Evolutionary conservation across 2,888 invertebrate species (phyloP).

Genomic region (Clistopyga incitator): DNA sequence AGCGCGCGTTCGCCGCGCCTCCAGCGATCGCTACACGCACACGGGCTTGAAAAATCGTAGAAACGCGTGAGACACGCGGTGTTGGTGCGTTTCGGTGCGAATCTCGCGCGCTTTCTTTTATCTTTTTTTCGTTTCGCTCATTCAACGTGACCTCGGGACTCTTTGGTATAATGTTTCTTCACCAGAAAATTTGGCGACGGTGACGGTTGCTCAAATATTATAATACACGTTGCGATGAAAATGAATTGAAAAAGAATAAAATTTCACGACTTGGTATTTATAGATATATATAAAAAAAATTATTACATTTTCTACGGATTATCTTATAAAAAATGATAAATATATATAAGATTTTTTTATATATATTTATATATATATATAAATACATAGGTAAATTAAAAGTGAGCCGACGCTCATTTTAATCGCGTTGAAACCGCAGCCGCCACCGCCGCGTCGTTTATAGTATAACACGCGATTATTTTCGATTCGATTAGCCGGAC

Average conservation of each 20-base stretch:
- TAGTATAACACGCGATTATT: conserved; percentile 32
- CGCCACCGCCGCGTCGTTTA: conserved; percentile 32
- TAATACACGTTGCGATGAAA: conserved; percentile 32
- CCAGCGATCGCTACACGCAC: conserved; percentile 41
- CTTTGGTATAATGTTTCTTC: conserved; percentile 66
- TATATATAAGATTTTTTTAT: not conserved
- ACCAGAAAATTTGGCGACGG: conserved; percentile 35
- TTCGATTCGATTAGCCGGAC: conserved; percentile 11
- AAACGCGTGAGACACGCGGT: conserved; percentile 17
- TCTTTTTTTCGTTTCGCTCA: conserved; percentile 28
- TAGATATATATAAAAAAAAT: conserved; percentile 10
- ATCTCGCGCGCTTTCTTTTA: not conserved
- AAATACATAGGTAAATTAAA: conserved; percentile 11
- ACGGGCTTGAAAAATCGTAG: conserved; percentile 8
- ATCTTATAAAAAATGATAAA: not conserved
- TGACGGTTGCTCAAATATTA: conserved; percentile 30
- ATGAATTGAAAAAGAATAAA: not conserved
- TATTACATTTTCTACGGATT: conserved; percentile 1
- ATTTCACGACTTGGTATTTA: not conserved
- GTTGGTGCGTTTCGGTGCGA: conserved; percentile 44
- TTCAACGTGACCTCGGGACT: conserved; percentile 62
- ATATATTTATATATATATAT: conserved; percentile 7
- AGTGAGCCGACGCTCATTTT: conserved; percentile 30
- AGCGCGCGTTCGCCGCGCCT: conserved; percentile 52
- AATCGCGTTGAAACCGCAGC: conserved; percentile 51